phyloP scores from a whole-genome alignment of 2,113 vertebrate species.

The Desmodus rotundus region DNA sequence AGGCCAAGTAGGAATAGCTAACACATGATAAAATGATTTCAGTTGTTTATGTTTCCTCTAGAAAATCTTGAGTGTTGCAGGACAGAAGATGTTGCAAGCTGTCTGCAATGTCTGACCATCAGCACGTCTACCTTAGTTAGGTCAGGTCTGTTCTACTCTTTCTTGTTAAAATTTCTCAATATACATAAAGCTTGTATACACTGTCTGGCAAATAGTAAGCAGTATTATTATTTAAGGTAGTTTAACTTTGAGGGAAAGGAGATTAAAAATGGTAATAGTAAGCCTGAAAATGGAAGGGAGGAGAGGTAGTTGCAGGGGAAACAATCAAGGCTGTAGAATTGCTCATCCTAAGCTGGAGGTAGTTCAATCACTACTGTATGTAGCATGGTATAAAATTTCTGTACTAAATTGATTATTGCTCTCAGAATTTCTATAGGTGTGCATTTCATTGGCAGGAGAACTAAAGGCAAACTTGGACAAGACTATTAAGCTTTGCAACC shows the following conservation, averaged over 20 bases:
- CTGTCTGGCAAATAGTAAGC: background rate
- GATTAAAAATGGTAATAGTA: background rate
- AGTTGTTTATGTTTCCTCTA: background rate
- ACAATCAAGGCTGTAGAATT: background rate
- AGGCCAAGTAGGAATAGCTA: background rate
- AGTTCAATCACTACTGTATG: background rate
- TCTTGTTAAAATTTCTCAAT: background rate
- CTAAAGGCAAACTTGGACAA: conserved; percentile 65
- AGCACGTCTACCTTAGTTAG: background rate
- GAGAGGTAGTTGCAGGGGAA: background rate
- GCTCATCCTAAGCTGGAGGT: background rate
- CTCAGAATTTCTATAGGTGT: background rate
- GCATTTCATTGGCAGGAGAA: conserved; percentile 53
- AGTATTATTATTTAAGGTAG: background rate
- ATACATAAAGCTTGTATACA: background rate
- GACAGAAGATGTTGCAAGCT: background rate
- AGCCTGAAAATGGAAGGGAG: background rate
- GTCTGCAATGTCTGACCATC: background rate
- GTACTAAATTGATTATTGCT: background rate
- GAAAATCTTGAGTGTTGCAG: background rate
- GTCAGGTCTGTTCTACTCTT: background rate
- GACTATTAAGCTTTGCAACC: conserved; percentile 56
- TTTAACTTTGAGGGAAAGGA: background rate
- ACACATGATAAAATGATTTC: background rate
- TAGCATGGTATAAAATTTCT: background rate